These are phyloP conservation scores for Holocentrus rufus DNA, from an alignment of 2,797 vertebrate species.

Conservation along the genomic window DNA sequence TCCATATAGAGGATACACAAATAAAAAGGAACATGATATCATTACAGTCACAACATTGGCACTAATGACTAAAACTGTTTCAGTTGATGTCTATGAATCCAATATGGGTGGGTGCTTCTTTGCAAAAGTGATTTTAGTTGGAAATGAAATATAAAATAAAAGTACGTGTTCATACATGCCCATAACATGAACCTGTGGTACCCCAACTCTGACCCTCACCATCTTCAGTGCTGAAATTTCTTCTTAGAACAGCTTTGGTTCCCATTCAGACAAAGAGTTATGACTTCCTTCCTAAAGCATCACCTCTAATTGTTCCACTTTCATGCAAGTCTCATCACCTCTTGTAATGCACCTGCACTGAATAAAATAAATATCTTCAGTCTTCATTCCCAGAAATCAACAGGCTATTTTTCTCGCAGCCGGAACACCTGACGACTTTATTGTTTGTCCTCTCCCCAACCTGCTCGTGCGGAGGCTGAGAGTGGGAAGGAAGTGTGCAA, in stretches of 20 bases:
- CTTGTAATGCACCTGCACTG: conserved; percentile 20
- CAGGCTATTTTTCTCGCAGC: not conserved
- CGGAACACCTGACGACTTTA: conserved; percentile 44
- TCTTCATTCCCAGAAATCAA: conserved; percentile 19
- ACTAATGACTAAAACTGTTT: conserved; percentile 48
- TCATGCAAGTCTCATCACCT: conserved; percentile 6
- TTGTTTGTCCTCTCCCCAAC: conserved; percentile 35
- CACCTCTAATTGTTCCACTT: not conserved
- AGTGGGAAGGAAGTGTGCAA: conserved; percentile 25
- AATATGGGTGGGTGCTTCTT: conserved; percentile 20
- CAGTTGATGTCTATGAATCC: conserved; percentile 4
- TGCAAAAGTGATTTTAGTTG: conserved; percentile 21
- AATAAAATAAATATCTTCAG: not conserved
- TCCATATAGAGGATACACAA: conserved; percentile 44
- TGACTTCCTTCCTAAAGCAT: conserved; percentile 21
- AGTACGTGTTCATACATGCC: conserved; percentile 31
- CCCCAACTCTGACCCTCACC: not conserved
- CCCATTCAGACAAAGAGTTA: conserved; percentile 24
- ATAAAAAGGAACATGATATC: conserved; percentile 33
- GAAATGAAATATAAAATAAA: conserved; percentile 34
- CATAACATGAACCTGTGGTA: conserved; percentile 18
- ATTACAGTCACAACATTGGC: conserved; percentile 52
- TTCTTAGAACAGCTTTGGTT: conserved; percentile 56
- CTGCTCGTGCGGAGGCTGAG: conserved; percentile 22
- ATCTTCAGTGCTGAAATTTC: conserved; percentile 17